phyloP scores from a whole-genome alignment of 2,113 vertebrate species.

The Columba janthina region DNA sequence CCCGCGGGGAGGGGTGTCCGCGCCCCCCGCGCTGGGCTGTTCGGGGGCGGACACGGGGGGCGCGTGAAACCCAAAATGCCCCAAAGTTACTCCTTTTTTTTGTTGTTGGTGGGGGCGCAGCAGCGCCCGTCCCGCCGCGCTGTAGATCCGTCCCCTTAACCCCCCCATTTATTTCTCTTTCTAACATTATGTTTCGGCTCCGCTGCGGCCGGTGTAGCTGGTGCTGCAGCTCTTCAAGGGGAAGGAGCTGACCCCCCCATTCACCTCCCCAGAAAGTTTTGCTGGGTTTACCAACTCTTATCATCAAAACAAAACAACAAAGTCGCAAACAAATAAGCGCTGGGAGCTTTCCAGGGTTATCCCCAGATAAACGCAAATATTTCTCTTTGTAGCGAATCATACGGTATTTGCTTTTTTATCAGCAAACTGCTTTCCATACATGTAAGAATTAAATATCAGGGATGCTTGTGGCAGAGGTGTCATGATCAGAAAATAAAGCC shows the following conservation, averaged over 20 bases:
- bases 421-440: accelerated
- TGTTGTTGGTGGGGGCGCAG: no score
- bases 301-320: not conserved
- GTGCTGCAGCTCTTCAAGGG: not conserved
- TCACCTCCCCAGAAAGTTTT: not conserved
- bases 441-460: accelerated
- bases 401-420: accelerated
- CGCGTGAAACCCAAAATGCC: not conserved
- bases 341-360: not conserved
- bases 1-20: no score
- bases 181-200: not conserved
- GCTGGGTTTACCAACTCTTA: no score
- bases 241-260: not conserved
- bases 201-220: no score
- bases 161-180: not conserved
- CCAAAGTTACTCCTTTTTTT: not conserved
- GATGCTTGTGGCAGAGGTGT: accelerated
- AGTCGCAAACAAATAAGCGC: accelerated
- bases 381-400: accelerated
- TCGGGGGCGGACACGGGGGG: not conserved
- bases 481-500: accelerated
- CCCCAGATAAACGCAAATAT: accelerated
- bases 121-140: not conserved
- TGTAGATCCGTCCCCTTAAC: not conserved
- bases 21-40: not conserved